These are phyloP conservation scores for Lepeophtheirus salmonis DNA, from an alignment of 1,140 invertebrate genomes.

Conservation along the genomic window DNA sequence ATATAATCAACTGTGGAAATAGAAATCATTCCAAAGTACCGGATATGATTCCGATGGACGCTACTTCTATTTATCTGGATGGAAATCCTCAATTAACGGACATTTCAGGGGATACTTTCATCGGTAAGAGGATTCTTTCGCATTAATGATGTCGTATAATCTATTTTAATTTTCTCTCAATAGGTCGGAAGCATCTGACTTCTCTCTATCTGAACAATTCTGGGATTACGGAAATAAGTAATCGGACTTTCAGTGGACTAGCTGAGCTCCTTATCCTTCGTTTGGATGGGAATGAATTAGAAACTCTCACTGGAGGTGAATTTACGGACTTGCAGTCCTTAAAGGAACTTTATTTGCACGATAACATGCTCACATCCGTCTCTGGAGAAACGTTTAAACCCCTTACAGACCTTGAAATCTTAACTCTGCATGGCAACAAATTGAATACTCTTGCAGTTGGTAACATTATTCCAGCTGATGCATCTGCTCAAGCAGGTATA, in stretches of 20 bases:
- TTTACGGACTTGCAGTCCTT: slow-evolving; percentile 49
- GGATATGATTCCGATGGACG: slow-evolving; percentile 73
- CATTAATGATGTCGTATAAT: slow-evolving; percentile 38
- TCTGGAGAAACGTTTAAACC: slow-evolving; percentile 63
- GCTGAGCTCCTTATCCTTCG: slow-evolving; percentile 42
- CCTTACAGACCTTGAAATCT: slow-evolving; percentile 55
- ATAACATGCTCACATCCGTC: slow-evolving; percentile 61
- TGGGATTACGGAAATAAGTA: slow-evolving; percentile 58
- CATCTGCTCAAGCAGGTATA: slow-evolving; percentile 38
- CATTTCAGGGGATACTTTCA: no score
- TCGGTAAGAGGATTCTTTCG: no score
- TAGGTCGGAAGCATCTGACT: slow-evolving; percentile 66
- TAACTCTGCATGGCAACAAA: slow-evolving; percentile 63
- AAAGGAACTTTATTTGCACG: slow-evolving; percentile 63
- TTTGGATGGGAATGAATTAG: slow-evolving; percentile 62
- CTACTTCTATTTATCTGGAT: slow-evolving; percentile 75
- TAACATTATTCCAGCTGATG: slow-evolving; percentile 41
- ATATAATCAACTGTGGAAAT: slow-evolving; percentile 68
- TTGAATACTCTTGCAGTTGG: slow-evolving; percentile 48
- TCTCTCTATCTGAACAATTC: slow-evolving; percentile 71
- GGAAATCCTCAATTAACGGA: no score
- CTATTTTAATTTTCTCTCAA: no score
- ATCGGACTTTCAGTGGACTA: slow-evolving; percentile 73
- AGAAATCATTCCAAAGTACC: slow-evolving; percentile 46
- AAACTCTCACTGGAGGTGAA: slow-evolving; percentile 57